Conservation (phyloP, 2,797 vertebrate species). For the Amazonetta brasiliensis region DNA sequence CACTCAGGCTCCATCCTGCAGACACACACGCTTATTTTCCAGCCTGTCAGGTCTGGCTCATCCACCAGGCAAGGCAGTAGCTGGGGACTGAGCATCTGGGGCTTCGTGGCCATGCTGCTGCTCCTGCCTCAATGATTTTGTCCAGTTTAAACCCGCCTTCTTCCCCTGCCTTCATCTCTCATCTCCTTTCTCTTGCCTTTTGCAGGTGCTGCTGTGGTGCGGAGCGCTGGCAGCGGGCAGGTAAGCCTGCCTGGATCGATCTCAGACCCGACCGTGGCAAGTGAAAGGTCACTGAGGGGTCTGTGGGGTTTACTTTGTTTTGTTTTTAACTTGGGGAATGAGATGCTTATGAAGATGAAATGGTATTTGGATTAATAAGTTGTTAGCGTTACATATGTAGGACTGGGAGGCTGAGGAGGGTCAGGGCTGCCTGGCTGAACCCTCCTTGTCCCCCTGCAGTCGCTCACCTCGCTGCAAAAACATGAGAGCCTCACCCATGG, state of each 20-base stretch:
- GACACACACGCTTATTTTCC: not conserved
- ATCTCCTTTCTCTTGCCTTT: not conserved
- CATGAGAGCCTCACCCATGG: not conserved
- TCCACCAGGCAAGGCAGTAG: not conserved
- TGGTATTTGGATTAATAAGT: not conserved
- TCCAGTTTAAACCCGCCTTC: not conserved
- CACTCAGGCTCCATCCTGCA: not conserved
- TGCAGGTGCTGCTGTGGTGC: not conserved
- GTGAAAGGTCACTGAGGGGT: not conserved
- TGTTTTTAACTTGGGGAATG: not conserved
- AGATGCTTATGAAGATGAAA: not conserved
- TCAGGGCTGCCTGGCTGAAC: not conserved
- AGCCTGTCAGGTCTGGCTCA: not conserved
- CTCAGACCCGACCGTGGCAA: not conserved
- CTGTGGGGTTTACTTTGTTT: not conserved
- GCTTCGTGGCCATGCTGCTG: not conserved
- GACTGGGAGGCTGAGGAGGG: not conserved
- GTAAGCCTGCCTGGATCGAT: not conserved
- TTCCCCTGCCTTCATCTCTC: not conserved
- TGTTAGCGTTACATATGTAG: not conserved
- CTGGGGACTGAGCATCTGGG: not conserved
- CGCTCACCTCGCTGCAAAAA: rapidly evolving
- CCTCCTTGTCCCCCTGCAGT: not conserved
- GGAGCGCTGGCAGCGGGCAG: not conserved
- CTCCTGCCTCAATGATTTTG: not conserved